phyloP scores from a whole-genome alignment of 2,113 vertebrate species.

The Piprites chloris region DNA sequence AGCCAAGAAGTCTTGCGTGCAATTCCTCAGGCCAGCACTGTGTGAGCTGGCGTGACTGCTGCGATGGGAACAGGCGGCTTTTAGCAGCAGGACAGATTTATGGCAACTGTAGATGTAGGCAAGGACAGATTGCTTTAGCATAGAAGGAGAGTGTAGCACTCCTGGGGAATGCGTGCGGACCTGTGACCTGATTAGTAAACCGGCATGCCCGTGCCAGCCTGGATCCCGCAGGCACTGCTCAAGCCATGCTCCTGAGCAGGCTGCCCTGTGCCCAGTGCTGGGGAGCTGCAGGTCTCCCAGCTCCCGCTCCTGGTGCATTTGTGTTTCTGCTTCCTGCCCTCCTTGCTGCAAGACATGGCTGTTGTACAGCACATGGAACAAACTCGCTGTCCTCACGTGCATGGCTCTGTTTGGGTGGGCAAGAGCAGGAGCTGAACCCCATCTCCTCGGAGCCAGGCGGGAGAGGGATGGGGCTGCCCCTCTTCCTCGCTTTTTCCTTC shows the following conservation, averaged over 20 bases:
- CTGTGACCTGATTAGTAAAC: slow-evolving; percentile 1
- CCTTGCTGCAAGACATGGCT: neutral
- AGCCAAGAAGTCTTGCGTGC: neutral
- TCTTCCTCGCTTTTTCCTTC: neutral
- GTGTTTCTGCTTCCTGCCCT: neutral
- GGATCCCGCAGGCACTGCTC: accelerated
- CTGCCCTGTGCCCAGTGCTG: neutral
- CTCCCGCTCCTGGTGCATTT: accelerated
- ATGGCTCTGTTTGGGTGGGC: neutral
- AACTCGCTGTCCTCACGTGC: accelerated
- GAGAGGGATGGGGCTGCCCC: neutral
- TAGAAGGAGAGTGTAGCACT: neutral
- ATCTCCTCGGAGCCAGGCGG: accelerated
- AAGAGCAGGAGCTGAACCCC: neutral
- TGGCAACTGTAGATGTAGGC: neutral
- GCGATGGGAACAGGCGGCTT: neutral
- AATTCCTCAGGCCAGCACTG: neutral
- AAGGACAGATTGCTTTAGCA: neutral
- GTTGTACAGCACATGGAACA: neutral
- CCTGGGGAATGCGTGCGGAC: neutral
- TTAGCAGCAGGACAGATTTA: neutral
- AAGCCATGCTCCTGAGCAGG: neutral
- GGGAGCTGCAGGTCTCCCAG: neutral
- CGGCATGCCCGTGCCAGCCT: neutral
- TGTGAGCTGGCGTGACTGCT: neutral